phyloP scores from a whole-genome alignment of 2,888 invertebrate genomes.

The Eupithecia pulchellata region DNA sequence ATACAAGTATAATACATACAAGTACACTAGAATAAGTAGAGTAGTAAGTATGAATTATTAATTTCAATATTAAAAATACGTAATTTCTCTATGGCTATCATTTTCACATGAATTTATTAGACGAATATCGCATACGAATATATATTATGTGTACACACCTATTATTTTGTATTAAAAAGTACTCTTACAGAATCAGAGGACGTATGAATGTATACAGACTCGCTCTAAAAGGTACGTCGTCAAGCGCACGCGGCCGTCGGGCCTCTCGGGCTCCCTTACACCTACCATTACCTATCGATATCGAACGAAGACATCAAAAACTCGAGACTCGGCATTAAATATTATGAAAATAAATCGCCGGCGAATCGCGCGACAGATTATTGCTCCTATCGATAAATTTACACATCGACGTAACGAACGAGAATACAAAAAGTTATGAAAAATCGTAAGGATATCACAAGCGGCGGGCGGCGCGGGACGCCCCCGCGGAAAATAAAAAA shows the following conservation, averaged over 20 bases:
- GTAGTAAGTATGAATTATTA: constrained; percentile 80
- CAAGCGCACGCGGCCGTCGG: constrained; percentile 82
- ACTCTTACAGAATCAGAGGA: constrained; percentile 81
- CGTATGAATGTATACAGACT: constrained; percentile 85
- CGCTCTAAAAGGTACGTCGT: constrained; percentile 84
- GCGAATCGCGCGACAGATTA: constrained; percentile 83
- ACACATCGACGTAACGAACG: constrained; percentile 85
- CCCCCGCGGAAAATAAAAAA: constrained; percentile 85
- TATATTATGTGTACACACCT: constrained; percentile 78
- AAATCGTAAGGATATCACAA: constrained; percentile 86
- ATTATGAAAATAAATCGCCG: constrained; percentile 86
- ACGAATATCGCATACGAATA: constrained; percentile 83
- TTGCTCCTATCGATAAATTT: constrained; percentile 85
- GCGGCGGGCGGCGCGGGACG: constrained; percentile 85
- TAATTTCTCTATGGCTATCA: constrained; percentile 84
- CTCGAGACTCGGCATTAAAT: constrained; percentile 82
- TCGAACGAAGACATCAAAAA: constrained; percentile 84
- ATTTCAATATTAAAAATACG: constrained; percentile 85
- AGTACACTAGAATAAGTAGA: constrained; percentile 69
- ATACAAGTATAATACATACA: constrained; percentile 63
- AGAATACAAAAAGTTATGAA: constrained; percentile 85
- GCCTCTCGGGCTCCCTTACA: constrained; percentile 80
- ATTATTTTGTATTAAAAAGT: constrained; percentile 75
- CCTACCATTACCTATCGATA: constrained; percentile 83
- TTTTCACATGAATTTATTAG: constrained; percentile 83